These are phyloP conservation scores for Ectemnius cavifrons DNA, from an alignment of 2,888 invertebrate species.

Conservation along the genomic window DNA sequence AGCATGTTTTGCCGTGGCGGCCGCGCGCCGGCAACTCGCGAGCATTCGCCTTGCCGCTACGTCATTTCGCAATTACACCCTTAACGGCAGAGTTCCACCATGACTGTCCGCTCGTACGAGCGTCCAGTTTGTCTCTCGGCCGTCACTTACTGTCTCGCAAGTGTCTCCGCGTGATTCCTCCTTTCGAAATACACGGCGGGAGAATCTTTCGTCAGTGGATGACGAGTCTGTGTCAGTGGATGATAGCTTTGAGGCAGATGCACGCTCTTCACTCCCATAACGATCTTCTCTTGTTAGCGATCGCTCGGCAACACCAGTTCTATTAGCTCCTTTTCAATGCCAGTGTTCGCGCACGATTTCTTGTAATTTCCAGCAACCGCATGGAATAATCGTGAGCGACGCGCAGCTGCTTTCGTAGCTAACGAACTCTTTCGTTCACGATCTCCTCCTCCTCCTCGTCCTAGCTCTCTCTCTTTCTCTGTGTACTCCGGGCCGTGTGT, in stretches of 20 bases:
- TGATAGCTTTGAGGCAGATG: no score
- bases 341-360: not conserved
- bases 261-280: no score
- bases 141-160: no score
- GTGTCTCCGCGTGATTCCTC: no score
- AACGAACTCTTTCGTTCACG: constrained; percentile 7
- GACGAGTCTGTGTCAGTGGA: no score
- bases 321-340: no score
- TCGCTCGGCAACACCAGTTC: no score
- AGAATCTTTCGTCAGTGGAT: no score
- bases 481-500: not conserved
- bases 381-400: constrained; percentile 3
- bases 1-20: constrained; percentile 47
- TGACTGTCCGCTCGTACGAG: no score
- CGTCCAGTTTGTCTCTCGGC: no score
- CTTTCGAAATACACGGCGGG: no score
- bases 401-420: not conserved
- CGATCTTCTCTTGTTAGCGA: no score
- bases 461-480: not conserved
- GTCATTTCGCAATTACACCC: constrained; percentile 18
- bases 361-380: not conserved
- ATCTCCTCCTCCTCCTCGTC: not conserved
- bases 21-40: constrained; percentile 11
- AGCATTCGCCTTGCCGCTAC: constrained; percentile 13
- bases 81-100: not conserved